Evolutionary conservation across 2,797 vertebrate species (phyloP).

Genomic region (Coendou prehensilis): DNA sequence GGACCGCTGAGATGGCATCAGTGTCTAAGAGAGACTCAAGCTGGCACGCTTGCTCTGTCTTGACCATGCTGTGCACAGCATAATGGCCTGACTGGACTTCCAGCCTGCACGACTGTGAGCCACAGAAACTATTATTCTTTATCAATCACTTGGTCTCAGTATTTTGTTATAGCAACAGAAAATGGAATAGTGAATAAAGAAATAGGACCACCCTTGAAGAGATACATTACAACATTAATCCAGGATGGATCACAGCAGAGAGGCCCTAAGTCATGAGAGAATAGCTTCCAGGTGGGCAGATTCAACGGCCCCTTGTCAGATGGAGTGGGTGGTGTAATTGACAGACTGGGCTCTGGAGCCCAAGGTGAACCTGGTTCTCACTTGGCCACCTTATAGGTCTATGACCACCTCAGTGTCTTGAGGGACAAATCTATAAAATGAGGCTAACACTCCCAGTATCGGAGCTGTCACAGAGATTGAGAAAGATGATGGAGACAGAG

Average conservation of each 20-base stretch:
- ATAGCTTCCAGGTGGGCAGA: neutral
- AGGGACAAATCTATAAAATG: neutral
- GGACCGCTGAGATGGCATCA: accelerated
- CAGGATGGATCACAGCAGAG: neutral
- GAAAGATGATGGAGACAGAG: neutral
- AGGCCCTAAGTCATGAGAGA: accelerated
- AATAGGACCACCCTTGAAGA: neutral
- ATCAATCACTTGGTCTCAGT: neutral
- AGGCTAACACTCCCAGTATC: neutral
- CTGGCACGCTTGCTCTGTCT: neutral
- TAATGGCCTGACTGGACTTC: neutral
- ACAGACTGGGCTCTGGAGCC: neutral
- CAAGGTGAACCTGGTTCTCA: neutral
- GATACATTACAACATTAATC: neutral
- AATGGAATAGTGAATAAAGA: neutral
- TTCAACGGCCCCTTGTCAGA: neutral
- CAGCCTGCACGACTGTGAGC: neutral
- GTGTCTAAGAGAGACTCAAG: neutral
- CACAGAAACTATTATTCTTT: neutral
- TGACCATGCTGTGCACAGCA: neutral
- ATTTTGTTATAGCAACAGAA: neutral
- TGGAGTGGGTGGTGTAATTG: neutral
- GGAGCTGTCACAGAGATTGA: neutral
- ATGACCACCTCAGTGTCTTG: neutral
- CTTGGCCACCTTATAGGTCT: neutral